Evolutionary conservation across 1,140 invertebrate genomes (phyloP).

Genomic region (Drosophila nasuta): DNA sequence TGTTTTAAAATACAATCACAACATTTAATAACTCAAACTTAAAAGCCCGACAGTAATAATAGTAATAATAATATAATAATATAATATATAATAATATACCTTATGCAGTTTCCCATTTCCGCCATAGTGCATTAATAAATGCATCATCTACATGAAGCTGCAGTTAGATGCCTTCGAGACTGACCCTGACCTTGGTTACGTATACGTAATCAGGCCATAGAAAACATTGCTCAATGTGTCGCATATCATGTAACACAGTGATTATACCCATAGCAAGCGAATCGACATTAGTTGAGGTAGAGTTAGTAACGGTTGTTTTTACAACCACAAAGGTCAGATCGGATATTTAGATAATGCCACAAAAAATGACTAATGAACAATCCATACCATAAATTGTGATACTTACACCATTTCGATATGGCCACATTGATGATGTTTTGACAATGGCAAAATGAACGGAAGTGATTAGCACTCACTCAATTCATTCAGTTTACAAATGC

Average conservation of each 20-base stretch:
- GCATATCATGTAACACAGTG: not conserved
- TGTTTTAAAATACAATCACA: too few species aligned
- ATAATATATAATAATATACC: too few species aligned
- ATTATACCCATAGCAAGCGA: not conserved
- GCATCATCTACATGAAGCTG: not conserved
- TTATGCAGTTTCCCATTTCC: too few species aligned
- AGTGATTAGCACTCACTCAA: not conserved
- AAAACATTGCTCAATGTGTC: not conserved
- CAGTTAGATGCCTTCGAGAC: not conserved
- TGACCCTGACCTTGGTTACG: not conserved
- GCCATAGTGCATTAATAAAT: not conserved
- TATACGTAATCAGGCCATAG: not conserved
- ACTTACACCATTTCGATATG: not conserved
- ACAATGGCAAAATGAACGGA: slow-evolving; percentile 9
- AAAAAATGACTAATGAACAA: slow-evolving; percentile 29
- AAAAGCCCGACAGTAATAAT: too few species aligned
- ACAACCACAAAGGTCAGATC: slow-evolving; percentile 58
- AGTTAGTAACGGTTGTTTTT: slow-evolving; percentile 43
- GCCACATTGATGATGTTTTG: not conserved
- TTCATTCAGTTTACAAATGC: not conserved
- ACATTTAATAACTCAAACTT: too few species aligned
- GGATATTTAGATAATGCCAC: slow-evolving; percentile 35
- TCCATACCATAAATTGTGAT: not conserved
- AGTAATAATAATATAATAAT: too few species aligned
- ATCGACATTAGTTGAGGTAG: not conserved